Percentiles rank a stretch among this genome's conserved stretches.
Conservation (phyloP, 2,797 vertebrate genomes). For the Euthynnus affinis region DNA sequence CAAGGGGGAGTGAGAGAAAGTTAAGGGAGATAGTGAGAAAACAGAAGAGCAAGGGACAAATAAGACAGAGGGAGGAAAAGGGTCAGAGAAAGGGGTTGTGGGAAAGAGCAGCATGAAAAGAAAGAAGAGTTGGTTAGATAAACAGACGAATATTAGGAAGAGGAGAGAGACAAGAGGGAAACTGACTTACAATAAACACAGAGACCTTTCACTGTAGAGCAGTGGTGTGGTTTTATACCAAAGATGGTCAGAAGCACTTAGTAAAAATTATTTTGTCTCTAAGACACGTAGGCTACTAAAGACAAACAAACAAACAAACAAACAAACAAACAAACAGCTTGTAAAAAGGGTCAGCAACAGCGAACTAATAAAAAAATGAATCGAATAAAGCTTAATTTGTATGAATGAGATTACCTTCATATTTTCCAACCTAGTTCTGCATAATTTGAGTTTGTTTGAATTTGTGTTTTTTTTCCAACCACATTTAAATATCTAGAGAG, state of each 20-base stretch:
- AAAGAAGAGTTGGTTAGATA: slow-evolving; percentile 72
- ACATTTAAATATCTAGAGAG: not conserved
- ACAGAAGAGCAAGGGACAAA: slow-evolving; percentile 32
- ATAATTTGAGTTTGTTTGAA: not conserved
- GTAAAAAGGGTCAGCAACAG: not conserved
- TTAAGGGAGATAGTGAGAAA: slow-evolving; percentile 34
- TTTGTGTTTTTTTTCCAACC: not conserved
- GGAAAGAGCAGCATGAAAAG: slow-evolving; percentile 71
- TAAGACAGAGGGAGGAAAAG: slow-evolving; percentile 40
- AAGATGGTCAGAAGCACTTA: slow-evolving; percentile 29
- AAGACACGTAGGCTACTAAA: not conserved
- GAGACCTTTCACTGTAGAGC: slow-evolving; percentile 16
- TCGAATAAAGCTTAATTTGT: not conserved
- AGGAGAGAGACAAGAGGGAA: slow-evolving; percentile 49
- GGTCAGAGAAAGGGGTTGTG: slow-evolving; percentile 73
- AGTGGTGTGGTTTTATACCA: slow-evolving; percentile 6
- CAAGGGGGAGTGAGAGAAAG: not conserved
- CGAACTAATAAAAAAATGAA: not conserved
- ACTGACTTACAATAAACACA: slow-evolving; percentile 65
- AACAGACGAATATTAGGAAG: slow-evolving; percentile 66
- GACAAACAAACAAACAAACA: slow-evolving; percentile 11
- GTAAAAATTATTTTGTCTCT: not conserved
- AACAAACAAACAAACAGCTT: slow-evolving; percentile 10
- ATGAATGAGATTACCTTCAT: not conserved
- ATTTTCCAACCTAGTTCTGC: not conserved